phyloP scores from a whole-genome alignment of 2,797 vertebrate genomes.

The Spea hammondii region DNA sequence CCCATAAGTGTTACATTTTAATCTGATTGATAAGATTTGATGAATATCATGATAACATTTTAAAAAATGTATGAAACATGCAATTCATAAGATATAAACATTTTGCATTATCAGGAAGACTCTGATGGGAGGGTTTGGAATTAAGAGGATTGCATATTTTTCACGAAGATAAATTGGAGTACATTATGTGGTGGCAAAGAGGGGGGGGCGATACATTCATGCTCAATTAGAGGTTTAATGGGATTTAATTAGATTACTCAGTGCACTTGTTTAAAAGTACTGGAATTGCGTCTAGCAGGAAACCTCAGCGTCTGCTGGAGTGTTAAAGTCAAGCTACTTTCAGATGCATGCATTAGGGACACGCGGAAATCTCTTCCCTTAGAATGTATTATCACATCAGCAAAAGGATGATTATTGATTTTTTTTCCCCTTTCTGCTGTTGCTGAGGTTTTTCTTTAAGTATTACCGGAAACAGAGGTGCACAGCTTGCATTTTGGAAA shows the following conservation, averaged over 20 bases:
- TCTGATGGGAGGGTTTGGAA: not conserved
- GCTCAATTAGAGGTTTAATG: constrained; percentile 10
- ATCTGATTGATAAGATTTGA: too few species aligned
- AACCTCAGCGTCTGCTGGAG: constrained; percentile 18
- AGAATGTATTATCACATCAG: constrained; percentile 38
- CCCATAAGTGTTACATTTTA: too few species aligned
- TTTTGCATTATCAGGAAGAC: too few species aligned
- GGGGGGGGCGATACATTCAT: constrained; percentile 1
- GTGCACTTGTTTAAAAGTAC: constrained; percentile 4
- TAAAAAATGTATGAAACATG: too few species aligned
- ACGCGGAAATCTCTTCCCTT: constrained; percentile 25
- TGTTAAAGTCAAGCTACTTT: constrained; percentile 26
- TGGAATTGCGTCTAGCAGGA: constrained; percentile 2
- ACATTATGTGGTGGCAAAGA: not conserved
- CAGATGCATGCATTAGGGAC: constrained; percentile 35
- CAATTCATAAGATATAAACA: too few species aligned
- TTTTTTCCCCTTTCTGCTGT: constrained; percentile 17
- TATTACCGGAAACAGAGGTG: constrained; percentile 44
- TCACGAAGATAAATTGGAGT: constrained; percentile 4
- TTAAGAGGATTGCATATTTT: not conserved
- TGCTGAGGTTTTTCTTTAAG: constrained; percentile 45
- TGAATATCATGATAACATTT: too few species aligned
- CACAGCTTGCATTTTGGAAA: constrained; percentile 32
- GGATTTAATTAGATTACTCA: not conserved
- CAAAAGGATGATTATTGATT: constrained; percentile 46